These are phyloP conservation scores for Psittacula echo DNA, from an alignment of 2,797 vertebrate genomes.

Conservation along the genomic window DNA sequence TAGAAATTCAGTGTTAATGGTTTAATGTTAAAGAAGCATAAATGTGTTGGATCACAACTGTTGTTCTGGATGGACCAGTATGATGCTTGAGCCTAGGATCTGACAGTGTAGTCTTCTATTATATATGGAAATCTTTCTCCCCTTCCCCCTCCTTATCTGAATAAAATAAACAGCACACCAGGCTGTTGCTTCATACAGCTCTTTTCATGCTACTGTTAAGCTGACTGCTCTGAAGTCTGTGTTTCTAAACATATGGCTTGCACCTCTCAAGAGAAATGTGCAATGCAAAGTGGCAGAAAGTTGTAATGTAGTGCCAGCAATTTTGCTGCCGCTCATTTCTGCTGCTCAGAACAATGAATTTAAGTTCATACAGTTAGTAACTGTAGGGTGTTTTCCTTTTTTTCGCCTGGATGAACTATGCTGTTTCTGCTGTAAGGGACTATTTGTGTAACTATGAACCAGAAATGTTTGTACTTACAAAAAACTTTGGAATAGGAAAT, in stretches of 20 bases:
- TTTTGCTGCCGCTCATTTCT: constrained; percentile 10
- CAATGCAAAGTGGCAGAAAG: constrained; percentile 2
- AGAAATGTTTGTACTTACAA: neutral
- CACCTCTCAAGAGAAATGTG: neutral
- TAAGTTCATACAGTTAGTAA: neutral
- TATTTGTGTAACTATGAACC: neutral
- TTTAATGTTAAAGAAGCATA: neutral
- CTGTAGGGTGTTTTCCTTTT: neutral
- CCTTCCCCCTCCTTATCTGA: neutral
- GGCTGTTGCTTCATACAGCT: neutral
- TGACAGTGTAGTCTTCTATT: neutral
- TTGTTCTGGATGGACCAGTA: neutral
- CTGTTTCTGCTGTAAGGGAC: neutral
- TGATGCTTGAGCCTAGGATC: neutral
- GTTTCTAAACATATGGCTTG: neutral
- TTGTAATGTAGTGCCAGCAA: neutral
- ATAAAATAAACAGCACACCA: neutral
- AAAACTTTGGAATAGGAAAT: neutral
- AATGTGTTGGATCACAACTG: neutral
- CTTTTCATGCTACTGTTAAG: neutral
- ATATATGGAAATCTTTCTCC: neutral
- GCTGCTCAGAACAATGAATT: neutral
- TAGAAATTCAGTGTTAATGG: neutral
- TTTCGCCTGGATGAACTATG: neutral
- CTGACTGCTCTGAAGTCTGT: neutral